phyloP scores from a whole-genome alignment of 1,140 invertebrate species.

The Lordiphosa stackelbergi region DNA sequence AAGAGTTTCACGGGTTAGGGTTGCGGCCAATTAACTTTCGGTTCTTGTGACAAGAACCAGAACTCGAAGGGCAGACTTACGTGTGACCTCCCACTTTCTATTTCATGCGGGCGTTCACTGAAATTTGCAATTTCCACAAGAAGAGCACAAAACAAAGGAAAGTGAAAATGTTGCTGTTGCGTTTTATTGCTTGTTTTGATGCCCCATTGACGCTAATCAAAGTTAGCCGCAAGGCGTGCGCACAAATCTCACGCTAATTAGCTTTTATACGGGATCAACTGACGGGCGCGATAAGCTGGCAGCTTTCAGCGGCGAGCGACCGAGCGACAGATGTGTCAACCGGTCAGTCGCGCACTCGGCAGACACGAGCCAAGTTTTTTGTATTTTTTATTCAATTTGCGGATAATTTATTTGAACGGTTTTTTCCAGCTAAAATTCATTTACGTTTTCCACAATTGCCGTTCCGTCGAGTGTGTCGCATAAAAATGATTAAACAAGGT shows the following conservation, averaged over 20 bases:
- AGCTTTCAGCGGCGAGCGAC: constrained; percentile 33
- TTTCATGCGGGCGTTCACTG: constrained; percentile 66
- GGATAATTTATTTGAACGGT: constrained; percentile 53
- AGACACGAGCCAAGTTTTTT: constrained; percentile 31
- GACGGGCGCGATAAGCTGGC: constrained; percentile 42
- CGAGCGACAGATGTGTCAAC: constrained; percentile 23
- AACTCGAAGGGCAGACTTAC: constrained; percentile 7
- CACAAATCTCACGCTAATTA: constrained; percentile 70
- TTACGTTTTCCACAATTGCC: constrained; percentile 25
- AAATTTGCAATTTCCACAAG: constrained; percentile 63
- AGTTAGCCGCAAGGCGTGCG: constrained; percentile 34
- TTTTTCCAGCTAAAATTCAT: constrained; percentile 29
- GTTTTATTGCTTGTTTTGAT: constrained; percentile 40
- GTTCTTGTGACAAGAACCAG: constrained; percentile 40
- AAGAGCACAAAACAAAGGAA: constrained; percentile 51
- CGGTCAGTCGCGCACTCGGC: constrained; percentile 11
- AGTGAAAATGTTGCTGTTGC: constrained; percentile 46
- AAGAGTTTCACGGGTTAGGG: constrained; percentile 35
- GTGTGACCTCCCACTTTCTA: constrained; percentile 45
- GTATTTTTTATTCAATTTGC: constrained; percentile 54
- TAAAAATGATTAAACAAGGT: constrained; percentile 31
- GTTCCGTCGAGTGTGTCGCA: constrained; percentile 23
- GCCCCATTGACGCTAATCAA: constrained; percentile 54
- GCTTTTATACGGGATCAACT: constrained; percentile 54
- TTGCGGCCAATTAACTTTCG: constrained; percentile 49